Evolutionary conservation across 2,888 invertebrate species (phyloP).

Genomic region (Isoperla grammatica): DNA sequence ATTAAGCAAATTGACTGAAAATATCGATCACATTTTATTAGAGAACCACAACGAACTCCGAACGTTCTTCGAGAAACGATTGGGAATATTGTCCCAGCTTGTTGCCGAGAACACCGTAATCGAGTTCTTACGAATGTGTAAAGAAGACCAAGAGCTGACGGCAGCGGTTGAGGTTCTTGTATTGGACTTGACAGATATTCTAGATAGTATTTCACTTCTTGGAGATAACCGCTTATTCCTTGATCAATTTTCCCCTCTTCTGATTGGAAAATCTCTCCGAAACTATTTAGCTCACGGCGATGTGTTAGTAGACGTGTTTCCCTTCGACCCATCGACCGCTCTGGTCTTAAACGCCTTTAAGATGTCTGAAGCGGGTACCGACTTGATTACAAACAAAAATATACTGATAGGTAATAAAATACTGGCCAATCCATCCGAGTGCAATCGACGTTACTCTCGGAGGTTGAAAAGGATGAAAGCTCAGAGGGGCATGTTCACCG

Average conservation of each 20-base stretch:
- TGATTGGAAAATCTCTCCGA: slow-evolving; percentile 32
- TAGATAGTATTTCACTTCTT: slow-evolving; percentile 17
- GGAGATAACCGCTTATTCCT: slow-evolving; percentile 27
- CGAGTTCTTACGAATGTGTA: slow-evolving; percentile 2
- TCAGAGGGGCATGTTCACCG: no score
- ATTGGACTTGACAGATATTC: slow-evolving; percentile 32
- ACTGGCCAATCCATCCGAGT: slow-evolving; percentile 1
- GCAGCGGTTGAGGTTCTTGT: slow-evolving; percentile 31
- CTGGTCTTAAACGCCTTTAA: slow-evolving; percentile 29
- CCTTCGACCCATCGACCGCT: slow-evolving; percentile 27
- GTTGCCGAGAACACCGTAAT: no score
- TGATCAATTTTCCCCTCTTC: slow-evolving; percentile 29
- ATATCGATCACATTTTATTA: no score
- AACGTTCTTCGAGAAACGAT: no score
- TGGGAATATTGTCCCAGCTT: no score
- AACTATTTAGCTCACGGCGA: slow-evolving; percentile 32
- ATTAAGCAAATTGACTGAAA: no score
- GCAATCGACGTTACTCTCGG: no score
- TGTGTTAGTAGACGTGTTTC: slow-evolving; percentile 24
- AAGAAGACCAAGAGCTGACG: slow-evolving; percentile 19
- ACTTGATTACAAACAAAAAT: neutral
- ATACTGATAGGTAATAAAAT: slow-evolving; percentile 22
- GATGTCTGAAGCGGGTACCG: neutral
- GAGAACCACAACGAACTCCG: no score
- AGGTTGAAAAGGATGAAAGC: no score